Base-by-base conservation (phyloP, 2,888 invertebrate genomes). In the Oscheius onirici region DNA sequence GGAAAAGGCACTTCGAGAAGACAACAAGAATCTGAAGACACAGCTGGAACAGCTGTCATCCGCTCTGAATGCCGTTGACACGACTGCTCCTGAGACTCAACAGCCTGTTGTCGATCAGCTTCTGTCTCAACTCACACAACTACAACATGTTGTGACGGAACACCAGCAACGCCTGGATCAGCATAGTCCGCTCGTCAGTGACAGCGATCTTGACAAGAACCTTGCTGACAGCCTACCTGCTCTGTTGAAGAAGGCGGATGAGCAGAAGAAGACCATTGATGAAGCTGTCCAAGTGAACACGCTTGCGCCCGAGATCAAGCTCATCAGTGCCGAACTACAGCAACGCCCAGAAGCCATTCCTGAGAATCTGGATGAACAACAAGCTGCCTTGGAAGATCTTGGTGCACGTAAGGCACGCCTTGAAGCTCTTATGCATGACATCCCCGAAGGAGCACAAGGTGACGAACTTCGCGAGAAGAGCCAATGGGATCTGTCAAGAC, bases 381-480 rank as follows among this genome's bases (percentile, higher is more conserved):
- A 76, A 54, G 26, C 72, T 60, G 52, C 61, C 34, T 60, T 78
- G 58, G 78, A 78, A 69, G 76, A 76, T 57, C 58, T 73, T 41
- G 76, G 73, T 69, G 69, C 71, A 40, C 63, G 72, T 55, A 76
- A 74, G 46, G 66, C 75, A 55, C 67, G 75, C 28, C 68, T 76
- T 43, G 75, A 78, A 52, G 72, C 73, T 49, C 58, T 76, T 52
- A 61, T 76, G 34, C 70, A 71, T 40, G 63, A 67, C 55, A 60
- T 76, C 52, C 76, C 73, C 26, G 71, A 70, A 46, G 28, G 20
- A 11, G 67, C 63, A 69, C 75, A 72, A 57, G 74, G 71, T 44
- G 73, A 76, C 43, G 75, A 77, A 63, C 69, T 79, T 49, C 70
- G 74, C 24, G 63, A 73, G 60, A 77, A 76, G 76, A 76, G 75